Conservation (phyloP, 2,888 invertebrate genomes). For the Rugalucina vietnamica region DNA sequence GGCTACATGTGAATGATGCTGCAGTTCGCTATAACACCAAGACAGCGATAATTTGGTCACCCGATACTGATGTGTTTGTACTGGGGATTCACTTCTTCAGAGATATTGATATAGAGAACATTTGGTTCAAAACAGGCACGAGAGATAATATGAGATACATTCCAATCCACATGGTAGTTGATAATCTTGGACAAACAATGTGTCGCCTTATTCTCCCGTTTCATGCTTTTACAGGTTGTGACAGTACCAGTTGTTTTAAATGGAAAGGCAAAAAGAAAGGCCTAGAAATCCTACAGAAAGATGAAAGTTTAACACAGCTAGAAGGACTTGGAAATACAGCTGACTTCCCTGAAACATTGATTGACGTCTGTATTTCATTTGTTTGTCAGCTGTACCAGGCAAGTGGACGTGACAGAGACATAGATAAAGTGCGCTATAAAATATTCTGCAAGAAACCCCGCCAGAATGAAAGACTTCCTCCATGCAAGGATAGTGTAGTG, state of each 20-base stretch:
- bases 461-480: too few species aligned
- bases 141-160: background rate
- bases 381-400: background rate
- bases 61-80: background rate
- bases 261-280: background rate
- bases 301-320: background rate
- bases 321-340: background rate
- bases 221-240: conserved; percentile 68
- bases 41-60: background rate
- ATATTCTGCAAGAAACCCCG: too few species aligned
- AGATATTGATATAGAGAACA: background rate
- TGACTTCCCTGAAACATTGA: background rate
- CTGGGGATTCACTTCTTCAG: background rate
- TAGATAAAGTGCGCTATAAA: too few species aligned
- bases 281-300: background rate
- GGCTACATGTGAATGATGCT: background rate
- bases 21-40: too few species aligned
- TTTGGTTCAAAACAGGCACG: background rate
- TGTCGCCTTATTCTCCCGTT: conserved; percentile 41
- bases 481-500: background rate
- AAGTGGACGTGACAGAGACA: too few species aligned
- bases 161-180: background rate
- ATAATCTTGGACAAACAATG: background rate
- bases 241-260: conserved; percentile 59
- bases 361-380: background rate